Percentiles rank a stretch among this genome's conserved stretches.
Conservation (phyloP, 2,797 vertebrate species). For the Chiroxiphia lanceolata region DNA sequence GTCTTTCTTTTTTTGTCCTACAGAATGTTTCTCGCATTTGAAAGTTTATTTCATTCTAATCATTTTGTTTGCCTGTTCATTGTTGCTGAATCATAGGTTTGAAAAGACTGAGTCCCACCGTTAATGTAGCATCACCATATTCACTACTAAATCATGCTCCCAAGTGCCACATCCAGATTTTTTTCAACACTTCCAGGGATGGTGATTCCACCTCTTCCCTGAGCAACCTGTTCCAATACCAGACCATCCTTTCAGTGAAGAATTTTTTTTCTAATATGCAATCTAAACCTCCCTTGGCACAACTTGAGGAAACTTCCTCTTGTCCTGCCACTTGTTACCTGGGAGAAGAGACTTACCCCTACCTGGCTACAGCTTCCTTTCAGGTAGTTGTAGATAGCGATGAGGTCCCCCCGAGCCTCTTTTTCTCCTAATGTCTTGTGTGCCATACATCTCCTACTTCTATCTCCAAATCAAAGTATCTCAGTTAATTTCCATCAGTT, state of each 20-base stretch:
- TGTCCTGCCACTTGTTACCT: fast-evolving
- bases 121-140: background rate
- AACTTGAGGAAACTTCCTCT: background rate
- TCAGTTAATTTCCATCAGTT: background rate
- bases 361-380: background rate
- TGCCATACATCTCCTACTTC: background rate
- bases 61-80: background rate
- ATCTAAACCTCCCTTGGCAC: background rate
- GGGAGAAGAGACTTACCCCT: background rate
- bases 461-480: background rate
- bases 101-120: background rate
- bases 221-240: background rate
- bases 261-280: background rate
- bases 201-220: background rate
- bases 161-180: background rate
- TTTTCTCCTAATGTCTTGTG: background rate
- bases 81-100: background rate
- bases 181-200: background rate
- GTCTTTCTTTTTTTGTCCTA: background rate
- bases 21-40: background rate
- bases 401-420: background rate
- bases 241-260: background rate
- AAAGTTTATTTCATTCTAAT: background rate
- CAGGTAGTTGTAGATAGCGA: background rate
- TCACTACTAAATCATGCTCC: background rate